These are phyloP conservation scores for Anoplius nigerrimus DNA, from an alignment of 2,888 invertebrate species.

Conservation along the genomic window DNA sequence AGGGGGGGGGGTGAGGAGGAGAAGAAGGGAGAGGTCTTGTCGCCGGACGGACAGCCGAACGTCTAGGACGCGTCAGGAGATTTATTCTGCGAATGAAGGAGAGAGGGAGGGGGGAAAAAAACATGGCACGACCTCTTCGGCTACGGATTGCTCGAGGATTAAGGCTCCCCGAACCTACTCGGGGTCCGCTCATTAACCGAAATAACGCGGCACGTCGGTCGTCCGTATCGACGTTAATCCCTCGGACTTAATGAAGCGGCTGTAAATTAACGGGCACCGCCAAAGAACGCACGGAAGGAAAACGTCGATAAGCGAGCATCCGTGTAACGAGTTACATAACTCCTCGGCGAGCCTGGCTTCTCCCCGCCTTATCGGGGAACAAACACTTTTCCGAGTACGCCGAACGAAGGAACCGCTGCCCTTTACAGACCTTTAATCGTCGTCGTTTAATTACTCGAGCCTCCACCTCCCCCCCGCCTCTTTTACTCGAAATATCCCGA, in stretches of 20 bases:
- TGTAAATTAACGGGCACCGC: neutral
- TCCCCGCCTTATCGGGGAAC: no score
- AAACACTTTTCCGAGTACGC: no score
- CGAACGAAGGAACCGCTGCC: no score
- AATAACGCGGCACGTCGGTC: constrained; percentile 46
- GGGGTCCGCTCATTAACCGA: constrained; percentile 44
- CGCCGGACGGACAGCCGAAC: constrained; percentile 25
- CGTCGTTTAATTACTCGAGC: no score
- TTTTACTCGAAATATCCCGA: no score
- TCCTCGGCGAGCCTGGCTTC: no score
- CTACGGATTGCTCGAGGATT: constrained; percentile 44
- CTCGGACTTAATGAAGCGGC: no score
- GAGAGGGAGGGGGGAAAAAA: constrained; percentile 38
- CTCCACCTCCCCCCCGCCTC: no score
- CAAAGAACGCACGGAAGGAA: no score
- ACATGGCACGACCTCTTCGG: constrained; percentile 40
- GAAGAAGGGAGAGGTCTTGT: constrained; percentile 33
- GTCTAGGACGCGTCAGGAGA: constrained; percentile 35
- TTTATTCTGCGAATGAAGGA: constrained; percentile 47
- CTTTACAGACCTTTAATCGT: no score
- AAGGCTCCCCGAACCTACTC: constrained; percentile 14
- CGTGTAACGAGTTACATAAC: no score
- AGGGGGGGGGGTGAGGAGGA: constrained; percentile 19
- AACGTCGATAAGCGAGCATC: no score
- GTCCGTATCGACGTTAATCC: constrained; percentile 16